A percentile compares a stretch with the other conserved stretches of the same genome.
Evolutionary conservation across 2,888 invertebrate species (phyloP).

Genomic region (Loripinus fragilis): DNA sequence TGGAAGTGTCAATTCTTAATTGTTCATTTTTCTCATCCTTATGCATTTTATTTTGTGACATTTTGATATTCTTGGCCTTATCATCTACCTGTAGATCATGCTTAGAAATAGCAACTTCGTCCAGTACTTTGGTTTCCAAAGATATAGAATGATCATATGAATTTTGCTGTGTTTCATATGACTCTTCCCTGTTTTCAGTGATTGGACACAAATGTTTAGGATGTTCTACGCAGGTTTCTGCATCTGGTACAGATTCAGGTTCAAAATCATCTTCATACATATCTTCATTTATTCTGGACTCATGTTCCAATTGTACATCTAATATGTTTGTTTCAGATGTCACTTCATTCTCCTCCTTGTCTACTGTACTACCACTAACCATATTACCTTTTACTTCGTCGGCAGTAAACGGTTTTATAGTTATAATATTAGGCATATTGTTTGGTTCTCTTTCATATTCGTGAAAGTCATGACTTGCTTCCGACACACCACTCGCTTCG

Average conservation of each 20-base stretch:
- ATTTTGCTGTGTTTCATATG: not conserved
- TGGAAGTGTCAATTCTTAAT: not conserved
- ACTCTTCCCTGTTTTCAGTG: not conserved
- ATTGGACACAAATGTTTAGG: not conserved
- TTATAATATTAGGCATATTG: no score
- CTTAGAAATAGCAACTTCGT: no score
- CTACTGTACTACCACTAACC: no score
- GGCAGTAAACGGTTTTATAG: no score
- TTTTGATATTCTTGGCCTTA: not conserved
- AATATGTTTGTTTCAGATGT: conserved; percentile 23
- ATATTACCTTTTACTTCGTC: no score
- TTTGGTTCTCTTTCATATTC: not conserved
- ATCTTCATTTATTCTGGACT: conserved; percentile 10
- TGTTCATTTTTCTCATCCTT: not conserved
- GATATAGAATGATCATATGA: no score
- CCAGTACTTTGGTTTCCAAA: no score
- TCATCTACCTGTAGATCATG: not conserved
- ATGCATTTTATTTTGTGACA: not conserved
- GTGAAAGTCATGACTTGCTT: not conserved
- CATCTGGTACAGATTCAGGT: not conserved
- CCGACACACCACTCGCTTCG: not conserved
- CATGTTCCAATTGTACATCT: not conserved
- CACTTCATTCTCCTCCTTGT: conserved; percentile 1
- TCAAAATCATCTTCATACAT: conserved; percentile 7
- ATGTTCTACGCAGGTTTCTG: not conserved